phyloP scores from a whole-genome alignment of 2,797 vertebrate genomes.

The Enteromius radiatus region DNA sequence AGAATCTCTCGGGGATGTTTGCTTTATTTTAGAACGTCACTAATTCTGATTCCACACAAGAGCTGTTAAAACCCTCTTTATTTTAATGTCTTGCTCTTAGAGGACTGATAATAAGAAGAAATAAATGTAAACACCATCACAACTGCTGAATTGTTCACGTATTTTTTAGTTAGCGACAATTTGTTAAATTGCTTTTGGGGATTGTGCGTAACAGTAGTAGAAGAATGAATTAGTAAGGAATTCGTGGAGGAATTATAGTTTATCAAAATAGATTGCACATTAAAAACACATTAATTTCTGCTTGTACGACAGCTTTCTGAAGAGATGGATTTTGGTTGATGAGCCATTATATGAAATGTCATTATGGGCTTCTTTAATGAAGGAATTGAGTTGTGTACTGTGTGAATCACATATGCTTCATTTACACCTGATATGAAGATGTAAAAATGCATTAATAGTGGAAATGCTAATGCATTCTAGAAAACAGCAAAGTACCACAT shows the following conservation, averaged over 20 bases:
- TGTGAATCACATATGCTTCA: neutral
- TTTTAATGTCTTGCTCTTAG: constrained; percentile 51
- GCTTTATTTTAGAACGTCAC: constrained; percentile 64
- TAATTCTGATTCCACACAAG: constrained; percentile 40
- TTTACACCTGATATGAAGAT: neutral
- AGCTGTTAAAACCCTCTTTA: constrained; percentile 51
- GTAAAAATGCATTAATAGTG: neutral
- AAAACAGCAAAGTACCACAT: neutral
- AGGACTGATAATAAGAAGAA: neutral
- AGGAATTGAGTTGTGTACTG: neutral
- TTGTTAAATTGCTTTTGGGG: constrained; percentile 50
- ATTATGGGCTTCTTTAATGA: constrained; percentile 7
- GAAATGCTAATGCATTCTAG: neutral
- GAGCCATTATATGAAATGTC: constrained; percentile 24
- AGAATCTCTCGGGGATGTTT: constrained; percentile 63
- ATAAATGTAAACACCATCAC: constrained; percentile 32
- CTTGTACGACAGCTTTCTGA: constrained; percentile 8
- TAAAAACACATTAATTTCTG: constrained; percentile 38
- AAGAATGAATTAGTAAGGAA: constrained; percentile 25
- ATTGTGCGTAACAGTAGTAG: constrained; percentile 20
- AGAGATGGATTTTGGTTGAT: constrained; percentile 29
- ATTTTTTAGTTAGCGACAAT: constrained; percentile 47
- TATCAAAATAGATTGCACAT: constrained; percentile 24
- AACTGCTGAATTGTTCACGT: constrained; percentile 48
- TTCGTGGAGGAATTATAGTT: constrained; percentile 4